Evolutionary conservation across 1,140 invertebrate genomes (phyloP), one percentile per base, ranked within the genome.

Genomic region (Plutomurus gul): DNA sequence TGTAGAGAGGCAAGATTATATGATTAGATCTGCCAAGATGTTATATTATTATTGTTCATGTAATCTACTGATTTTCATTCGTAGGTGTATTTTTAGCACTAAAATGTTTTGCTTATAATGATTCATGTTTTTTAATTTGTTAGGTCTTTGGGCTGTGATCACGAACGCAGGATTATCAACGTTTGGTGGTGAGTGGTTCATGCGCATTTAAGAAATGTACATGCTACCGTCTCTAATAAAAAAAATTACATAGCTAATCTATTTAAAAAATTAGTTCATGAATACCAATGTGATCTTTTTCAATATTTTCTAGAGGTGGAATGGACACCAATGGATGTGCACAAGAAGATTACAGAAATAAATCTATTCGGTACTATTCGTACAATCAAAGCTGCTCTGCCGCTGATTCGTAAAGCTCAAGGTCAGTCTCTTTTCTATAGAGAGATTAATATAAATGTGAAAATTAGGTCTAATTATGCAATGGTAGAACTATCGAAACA

Each of bases 271-370:
- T n/a, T n/a, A n/a, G n/a, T n/a, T n/a, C n/a, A n/a, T n/a, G n/a
- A n/a, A n/a, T n/a, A n/a, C n/a, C n/a, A n/a, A n/a, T n/a, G 47
- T n/a, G 18, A 49, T 49, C 2, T 22, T 51, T 51, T 27, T 2
- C 36, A 16, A 33, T 65, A 30, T n/a, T 30, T 33, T 60, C 16
- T 36, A 65, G 94, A 96, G 88, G 91, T 96, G 76, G 95, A 97
- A 87, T 94, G 93, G 93, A 90, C 94, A 75, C 93, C 93, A 46
- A 90, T 92, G 81, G 89, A 89, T 3, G 91, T 93, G 74, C 90
- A 93, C 82, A 90, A 91, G 84, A 90, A 91, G 84, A 91, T 93
- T 33, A 89, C 92, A 85, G 92, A 94, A 73, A 89, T 93, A 73
- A 93, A 96, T 88, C 88, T 95, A 82, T 87, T 95, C 47, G 92